Conservation (phyloP, 2,888 invertebrate species). For the Brachyptera risi region DNA sequence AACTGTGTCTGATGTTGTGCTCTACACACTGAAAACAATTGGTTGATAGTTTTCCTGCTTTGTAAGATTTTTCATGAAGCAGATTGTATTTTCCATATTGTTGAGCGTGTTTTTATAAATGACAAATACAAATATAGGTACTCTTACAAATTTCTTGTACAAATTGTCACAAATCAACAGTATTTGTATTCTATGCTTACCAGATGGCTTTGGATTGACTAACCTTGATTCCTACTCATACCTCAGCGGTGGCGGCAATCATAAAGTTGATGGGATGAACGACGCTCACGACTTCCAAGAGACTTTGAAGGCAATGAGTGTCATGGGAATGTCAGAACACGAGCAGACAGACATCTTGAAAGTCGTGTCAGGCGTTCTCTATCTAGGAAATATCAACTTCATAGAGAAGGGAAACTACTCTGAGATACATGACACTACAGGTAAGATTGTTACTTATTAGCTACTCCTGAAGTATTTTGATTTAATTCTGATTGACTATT, state of each 20-base stretch:
- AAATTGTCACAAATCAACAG: too few relatives aligned
- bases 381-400: constrained; percentile 60
- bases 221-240: constrained; percentile 57
- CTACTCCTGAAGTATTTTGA: too few relatives aligned
- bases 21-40: too few relatives aligned
- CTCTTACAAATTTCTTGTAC: too few relatives aligned
- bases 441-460: constrained; percentile 49
- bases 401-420: constrained; percentile 54
- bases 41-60: too few relatives aligned
- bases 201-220: constrained; percentile 55
- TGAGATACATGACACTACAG: constrained; percentile 51
- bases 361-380: constrained; percentile 57
- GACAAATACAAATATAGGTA: too few relatives aligned
- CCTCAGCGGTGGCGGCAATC: constrained; percentile 55
- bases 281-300: constrained; percentile 61
- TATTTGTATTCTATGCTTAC: too few relatives aligned
- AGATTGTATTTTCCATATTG: too few relatives aligned
- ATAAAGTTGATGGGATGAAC: constrained; percentile 59
- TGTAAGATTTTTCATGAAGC: too few relatives aligned
- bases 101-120: too few relatives aligned
- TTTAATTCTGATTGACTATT: too few relatives aligned
- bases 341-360: constrained; percentile 53
- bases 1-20: too few relatives aligned
- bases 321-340: constrained; percentile 54
- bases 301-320: constrained; percentile 58